phyloP scores from a whole-genome alignment of 2,888 invertebrate genomes.

The Tiliacea aurago region DNA sequence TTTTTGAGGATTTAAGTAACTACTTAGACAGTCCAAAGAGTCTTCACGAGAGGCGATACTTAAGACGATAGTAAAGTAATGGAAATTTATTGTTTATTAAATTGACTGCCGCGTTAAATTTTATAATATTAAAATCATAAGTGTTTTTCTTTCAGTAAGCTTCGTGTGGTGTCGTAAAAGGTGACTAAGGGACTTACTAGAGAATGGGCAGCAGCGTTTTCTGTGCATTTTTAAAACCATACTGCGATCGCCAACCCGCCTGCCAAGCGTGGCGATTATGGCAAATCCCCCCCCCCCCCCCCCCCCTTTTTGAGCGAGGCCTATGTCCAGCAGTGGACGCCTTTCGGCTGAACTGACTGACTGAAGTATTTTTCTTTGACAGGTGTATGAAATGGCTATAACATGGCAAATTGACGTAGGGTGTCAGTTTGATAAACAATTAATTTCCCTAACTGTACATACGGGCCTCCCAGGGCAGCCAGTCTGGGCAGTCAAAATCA shows the following conservation, averaged over 20 bases:
- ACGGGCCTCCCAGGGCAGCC: neutral
- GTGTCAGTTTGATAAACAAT: neutral
- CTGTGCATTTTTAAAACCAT: too few species aligned
- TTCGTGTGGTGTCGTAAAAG: too few species aligned
- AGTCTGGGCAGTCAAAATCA: neutral
- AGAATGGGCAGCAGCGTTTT: too few species aligned
- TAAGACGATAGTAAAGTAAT: neutral
- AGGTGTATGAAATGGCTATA: neutral
- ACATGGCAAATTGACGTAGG: neutral
- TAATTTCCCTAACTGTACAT: neutral
- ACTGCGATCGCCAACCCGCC: too few species aligned
- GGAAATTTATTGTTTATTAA: neutral
- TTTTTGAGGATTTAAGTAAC: slow-evolving; percentile 3
- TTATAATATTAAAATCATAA: neutral
- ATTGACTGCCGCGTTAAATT: neutral
- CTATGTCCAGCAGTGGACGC: too few species aligned
- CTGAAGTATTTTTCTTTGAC: too few species aligned
- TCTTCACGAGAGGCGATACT: neutral
- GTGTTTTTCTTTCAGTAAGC: too few species aligned
- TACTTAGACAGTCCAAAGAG: neutral
- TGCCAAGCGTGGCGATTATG: too few species aligned
- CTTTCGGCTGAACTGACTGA: too few species aligned
- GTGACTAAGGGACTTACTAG: too few species aligned
- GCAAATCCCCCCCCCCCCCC: too few species aligned
- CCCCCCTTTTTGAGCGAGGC: too few species aligned